phyloP scores from a whole-genome alignment of 1,140 invertebrate species.

The Drosophila melanica region DNA sequence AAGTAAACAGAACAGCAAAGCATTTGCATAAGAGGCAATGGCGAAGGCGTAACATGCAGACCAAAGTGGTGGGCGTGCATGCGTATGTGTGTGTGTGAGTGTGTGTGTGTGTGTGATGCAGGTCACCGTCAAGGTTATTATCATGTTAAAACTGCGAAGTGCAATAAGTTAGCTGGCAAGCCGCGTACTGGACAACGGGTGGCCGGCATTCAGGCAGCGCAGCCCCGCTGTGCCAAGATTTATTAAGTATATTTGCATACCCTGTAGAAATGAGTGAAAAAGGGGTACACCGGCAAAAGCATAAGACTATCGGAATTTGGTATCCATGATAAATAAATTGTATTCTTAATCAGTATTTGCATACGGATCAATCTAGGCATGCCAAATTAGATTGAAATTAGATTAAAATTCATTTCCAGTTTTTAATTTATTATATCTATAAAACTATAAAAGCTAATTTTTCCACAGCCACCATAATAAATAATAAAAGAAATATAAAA shows the following conservation, averaged over 20 bases:
- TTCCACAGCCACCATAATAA: too few species aligned
- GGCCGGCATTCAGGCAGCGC: constrained; percentile 14
- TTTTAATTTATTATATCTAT: too few species aligned
- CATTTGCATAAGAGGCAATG: constrained; percentile 46
- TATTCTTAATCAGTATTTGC: too few species aligned
- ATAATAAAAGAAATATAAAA: too few species aligned
- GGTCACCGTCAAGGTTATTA: constrained; percentile 62
- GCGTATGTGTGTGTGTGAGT: constrained; percentile 5
- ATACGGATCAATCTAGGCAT: too few species aligned
- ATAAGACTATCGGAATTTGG: too few species aligned
- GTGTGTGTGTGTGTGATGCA: constrained; percentile 17
- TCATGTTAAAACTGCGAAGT: constrained; percentile 64
- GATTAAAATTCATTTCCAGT: too few species aligned
- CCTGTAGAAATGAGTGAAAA: neutral
- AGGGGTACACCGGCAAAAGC: too few species aligned
- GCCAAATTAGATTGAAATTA: too few species aligned
- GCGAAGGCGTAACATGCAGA: constrained; percentile 34
- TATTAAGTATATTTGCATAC: constrained; percentile 44
- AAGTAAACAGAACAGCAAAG: constrained; percentile 28
- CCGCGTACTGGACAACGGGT: constrained; percentile 42
- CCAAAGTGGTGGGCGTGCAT: constrained; percentile 21
- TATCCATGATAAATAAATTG: too few species aligned
- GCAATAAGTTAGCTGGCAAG: constrained; percentile 65
- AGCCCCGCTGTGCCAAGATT: constrained; percentile 57
- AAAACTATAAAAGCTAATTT: too few species aligned